Percentiles rank a stretch among this genome's conserved stretches.
Evolutionary conservation across 2,113 vertebrate species (phyloP).

Genomic region (Ptyas mucosa): DNA sequence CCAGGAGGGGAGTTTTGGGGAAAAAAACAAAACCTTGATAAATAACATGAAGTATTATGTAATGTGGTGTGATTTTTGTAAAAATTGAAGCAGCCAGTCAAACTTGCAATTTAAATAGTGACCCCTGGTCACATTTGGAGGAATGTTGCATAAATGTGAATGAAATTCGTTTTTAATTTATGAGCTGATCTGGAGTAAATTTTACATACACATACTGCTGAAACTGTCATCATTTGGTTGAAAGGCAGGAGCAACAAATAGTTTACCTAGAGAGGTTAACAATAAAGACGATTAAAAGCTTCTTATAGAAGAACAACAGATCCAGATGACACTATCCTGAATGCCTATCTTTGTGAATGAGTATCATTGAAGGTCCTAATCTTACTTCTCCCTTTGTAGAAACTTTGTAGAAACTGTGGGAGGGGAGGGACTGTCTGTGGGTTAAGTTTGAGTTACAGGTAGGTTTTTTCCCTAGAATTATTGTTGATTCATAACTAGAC

Average conservation of each 20-base stretch:
- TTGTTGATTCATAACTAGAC: background rate
- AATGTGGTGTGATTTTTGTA: background rate
- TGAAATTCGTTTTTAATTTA: background rate
- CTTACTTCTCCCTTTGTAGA: background rate
- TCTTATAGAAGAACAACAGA: background rate
- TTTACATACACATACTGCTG: background rate
- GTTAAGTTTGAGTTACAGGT: background rate
- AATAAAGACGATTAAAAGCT: background rate
- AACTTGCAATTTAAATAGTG: background rate
- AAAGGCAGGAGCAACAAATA: background rate
- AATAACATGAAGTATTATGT: background rate
- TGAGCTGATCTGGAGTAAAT: background rate
- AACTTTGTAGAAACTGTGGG: background rate
- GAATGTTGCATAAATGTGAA: background rate
- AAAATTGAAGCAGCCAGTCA: background rate
- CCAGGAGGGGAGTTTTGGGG: background rate
- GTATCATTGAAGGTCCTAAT: background rate
- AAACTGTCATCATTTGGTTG: background rate
- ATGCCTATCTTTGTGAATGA: no score
- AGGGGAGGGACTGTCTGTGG: background rate
- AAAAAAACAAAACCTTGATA: background rate
- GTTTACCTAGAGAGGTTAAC: background rate
- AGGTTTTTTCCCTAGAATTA: background rate
- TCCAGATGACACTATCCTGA: background rate
- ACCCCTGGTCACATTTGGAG: background rate